Base-by-base conservation (phyloP, 2,797 vertebrate genomes). In the Alfaro cultratus region DNA sequence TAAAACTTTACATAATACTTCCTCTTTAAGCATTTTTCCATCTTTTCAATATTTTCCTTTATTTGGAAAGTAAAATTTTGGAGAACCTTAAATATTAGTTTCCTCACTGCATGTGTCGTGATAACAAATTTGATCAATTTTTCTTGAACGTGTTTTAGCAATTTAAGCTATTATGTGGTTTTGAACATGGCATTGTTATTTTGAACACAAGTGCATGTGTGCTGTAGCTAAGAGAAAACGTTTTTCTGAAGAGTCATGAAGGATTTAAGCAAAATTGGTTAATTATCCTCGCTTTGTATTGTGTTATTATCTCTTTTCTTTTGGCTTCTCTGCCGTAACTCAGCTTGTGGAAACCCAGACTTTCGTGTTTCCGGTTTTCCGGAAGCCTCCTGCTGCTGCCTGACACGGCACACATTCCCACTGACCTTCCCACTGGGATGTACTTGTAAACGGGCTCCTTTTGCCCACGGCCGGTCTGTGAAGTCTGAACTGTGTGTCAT, bases 381-480 rank as follows among this genome's bases (percentile, higher is more conserved):
- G 67, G n/a, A 64, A 71, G 46, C 53, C 75, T 73, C 45, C 23
- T 36, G 41, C 39, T 34, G 77, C 75, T 2, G 21, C 41, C 75
- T 46, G 80, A 84, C 60, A 80, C 39, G 78, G 85, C 81, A 53
- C 76, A 81, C 71, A 77, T 49, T 73, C 74, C 80, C 62, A 46
- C 77, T 67, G 70, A 73, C 74, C 78, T 41, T 62, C 77, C 75
- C 57, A 15, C 73, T 78, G 46, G 75, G 68, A 83, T 78, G 76
- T 29, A 47, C 78, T 75, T 83, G 74, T 79, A 75, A 83, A 89
- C 84, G 13, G 64, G 55, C 34, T 64, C 85, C 73, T 46, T 86
- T 87, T 86, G 83, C 45, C 76, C 71, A 49, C 29, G 39, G 80
- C 80, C 78, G 73, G n/a, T 47, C 75, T 85, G 76, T 82, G 80